Evolutionary conservation across 2,888 invertebrate genomes (phyloP).

Genomic region (Baccha elongata): DNA sequence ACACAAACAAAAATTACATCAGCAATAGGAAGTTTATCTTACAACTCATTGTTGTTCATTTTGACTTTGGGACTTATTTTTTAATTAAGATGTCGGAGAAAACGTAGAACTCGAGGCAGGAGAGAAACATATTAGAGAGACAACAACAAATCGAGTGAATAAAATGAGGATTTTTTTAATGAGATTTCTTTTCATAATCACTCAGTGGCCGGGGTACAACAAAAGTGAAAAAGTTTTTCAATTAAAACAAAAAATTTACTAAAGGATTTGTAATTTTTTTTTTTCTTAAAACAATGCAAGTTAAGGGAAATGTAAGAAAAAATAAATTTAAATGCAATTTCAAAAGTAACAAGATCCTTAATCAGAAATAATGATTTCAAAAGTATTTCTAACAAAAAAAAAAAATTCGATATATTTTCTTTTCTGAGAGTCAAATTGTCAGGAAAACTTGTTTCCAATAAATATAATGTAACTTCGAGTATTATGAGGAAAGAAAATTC

Average conservation of each 20-base stretch:
- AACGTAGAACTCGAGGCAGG: background rate
- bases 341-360: conserved; percentile 36
- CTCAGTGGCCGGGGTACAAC: conserved; percentile 47
- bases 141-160: background rate
- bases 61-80: conserved; percentile 53
- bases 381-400: conserved; percentile 13
- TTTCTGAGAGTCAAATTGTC: conserved; percentile 20
- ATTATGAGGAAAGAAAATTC: too few species aligned
- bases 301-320: too few species aligned
- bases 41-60: conserved; percentile 68
- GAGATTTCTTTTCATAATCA: conserved; percentile 62
- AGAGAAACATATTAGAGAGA: too few species aligned
- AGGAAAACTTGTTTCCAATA: conserved; percentile 30
- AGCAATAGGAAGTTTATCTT: too few species aligned
- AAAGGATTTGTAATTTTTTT: conserved; percentile 21
- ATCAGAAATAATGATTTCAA: conserved; percentile 40
- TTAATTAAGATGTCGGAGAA: conserved; percentile 64
- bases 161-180: conserved; percentile 60
- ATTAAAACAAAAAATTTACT: conserved; percentile 46
- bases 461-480: too few species aligned
- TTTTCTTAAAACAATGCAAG: conserved; percentile 56
- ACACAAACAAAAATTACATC: too few species aligned
- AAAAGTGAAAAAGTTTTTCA: conserved; percentile 69
- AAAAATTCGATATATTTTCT: background rate
- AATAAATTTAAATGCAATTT: conserved; percentile 46